Percentiles rank a stretch among this genome's conserved stretches.
These are phyloP conservation scores for Polydrusus cervinus DNA, from an alignment of 2,888 invertebrate species.

Conservation along the genomic window DNA sequence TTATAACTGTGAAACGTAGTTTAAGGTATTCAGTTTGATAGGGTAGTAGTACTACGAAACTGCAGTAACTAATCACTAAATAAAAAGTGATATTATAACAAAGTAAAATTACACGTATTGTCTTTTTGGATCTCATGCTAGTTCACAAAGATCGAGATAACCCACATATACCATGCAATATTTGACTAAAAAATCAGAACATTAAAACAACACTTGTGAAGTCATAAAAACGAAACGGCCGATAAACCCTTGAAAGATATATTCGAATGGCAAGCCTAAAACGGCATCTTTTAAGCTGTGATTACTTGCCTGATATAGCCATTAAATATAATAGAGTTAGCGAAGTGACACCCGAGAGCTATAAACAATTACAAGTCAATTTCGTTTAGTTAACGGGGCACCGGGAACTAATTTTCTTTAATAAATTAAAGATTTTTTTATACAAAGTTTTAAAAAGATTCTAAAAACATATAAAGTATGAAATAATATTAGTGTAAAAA, in stretches of 20 bases:
- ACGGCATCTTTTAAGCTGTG: constrained; percentile 49
- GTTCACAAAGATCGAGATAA: too few relatives aligned
- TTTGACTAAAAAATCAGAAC: not conserved
- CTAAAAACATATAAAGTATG: too few relatives aligned
- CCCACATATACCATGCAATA: too few relatives aligned
- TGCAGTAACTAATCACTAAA: too few relatives aligned
- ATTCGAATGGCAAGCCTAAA: constrained; percentile 25
- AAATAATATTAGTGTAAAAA: too few relatives aligned
- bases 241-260: constrained; percentile 9
- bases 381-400: constrained; percentile 57
- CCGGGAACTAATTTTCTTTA: constrained; percentile 38
- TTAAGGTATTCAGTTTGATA: too few relatives aligned
- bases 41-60: too few relatives aligned
- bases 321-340: constrained; percentile 59
- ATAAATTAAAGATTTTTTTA: constrained; percentile 26
- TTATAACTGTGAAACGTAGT: too few relatives aligned
- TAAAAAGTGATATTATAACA: too few relatives aligned
- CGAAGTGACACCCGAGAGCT: constrained; percentile 60
- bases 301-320: constrained; percentile 54
- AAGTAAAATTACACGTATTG: too few relatives aligned
- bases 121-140: too few relatives aligned
- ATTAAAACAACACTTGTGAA: not conserved
- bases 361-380: constrained; percentile 63
- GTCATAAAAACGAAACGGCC: not conserved
- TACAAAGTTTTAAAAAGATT: not conserved